These are phyloP conservation scores for Cosmia pyralina DNA, from an alignment of 2,888 invertebrate species.

Conservation along the genomic window DNA sequence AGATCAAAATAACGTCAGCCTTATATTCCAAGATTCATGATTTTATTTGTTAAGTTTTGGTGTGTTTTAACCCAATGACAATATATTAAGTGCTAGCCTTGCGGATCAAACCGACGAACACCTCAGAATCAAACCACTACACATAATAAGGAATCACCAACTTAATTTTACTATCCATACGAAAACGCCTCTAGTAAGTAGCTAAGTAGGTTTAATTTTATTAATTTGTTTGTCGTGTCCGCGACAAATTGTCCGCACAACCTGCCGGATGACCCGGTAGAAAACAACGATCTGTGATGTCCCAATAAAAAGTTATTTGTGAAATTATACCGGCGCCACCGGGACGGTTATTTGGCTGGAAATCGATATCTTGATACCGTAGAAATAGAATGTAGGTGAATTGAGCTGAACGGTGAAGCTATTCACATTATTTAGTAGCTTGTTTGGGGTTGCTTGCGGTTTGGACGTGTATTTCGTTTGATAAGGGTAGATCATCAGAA, in stretches of 20 bases:
- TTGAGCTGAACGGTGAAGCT: slow-evolving; percentile 23
- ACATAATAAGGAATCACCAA: neutral
- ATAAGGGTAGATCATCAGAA: neutral
- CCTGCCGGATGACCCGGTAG: slow-evolving; percentile 44
- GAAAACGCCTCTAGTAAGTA: neutral
- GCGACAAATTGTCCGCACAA: slow-evolving; percentile 35
- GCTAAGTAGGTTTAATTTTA: slow-evolving; percentile 28
- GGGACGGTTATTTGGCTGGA: slow-evolving; percentile 69
- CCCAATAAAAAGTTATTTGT: slow-evolving; percentile 81
- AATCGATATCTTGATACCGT: slow-evolving; percentile 74
- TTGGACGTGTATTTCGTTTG: neutral
- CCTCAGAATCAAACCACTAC: neutral
- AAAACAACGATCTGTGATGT: slow-evolving; percentile 73
- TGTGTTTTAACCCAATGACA: neutral
- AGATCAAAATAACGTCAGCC: neutral
- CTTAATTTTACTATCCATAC: neutral
- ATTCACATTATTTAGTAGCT: slow-evolving; percentile 13
- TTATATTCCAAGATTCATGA: neutral
- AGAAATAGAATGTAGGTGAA: slow-evolving; percentile 75
- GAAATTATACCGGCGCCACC: slow-evolving; percentile 79
- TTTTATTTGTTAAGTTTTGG: neutral
- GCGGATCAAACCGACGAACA: neutral
- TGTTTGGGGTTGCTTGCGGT: neutral
- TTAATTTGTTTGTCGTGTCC: slow-evolving; percentile 59
- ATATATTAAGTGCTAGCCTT: neutral